A percentile compares a stretch with the other conserved stretches of the same genome.
phyloP scores from a whole-genome alignment of 92 coral and sea anemone species.

The Phenganax marumi region DNA sequence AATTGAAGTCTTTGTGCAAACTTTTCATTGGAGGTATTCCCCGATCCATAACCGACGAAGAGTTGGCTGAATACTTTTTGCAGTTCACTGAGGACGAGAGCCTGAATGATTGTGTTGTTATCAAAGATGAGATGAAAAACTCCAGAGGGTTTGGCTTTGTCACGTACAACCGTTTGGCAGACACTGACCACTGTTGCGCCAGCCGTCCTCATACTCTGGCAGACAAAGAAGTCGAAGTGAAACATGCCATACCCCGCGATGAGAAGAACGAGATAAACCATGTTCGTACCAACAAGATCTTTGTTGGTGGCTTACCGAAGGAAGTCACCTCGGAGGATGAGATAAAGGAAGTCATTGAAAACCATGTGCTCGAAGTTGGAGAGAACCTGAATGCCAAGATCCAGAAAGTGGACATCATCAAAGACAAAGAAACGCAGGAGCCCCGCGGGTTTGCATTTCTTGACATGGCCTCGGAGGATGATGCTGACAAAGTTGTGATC shows the following conservation, averaged over 20 bases:
- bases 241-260: conserved; percentile 92
- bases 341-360: conserved; percentile 58
- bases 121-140: conserved; percentile 49
- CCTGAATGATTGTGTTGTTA: conserved; percentile 68
- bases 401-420: conserved; percentile 59
- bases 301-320: conserved; percentile 78
- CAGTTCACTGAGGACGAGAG: conserved; percentile 64
- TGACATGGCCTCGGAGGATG: conserved; percentile 69
- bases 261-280: conserved; percentile 69
- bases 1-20: conserved; percentile 68
- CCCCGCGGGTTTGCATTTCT: conserved; percentile 61
- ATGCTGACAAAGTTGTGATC: conserved; percentile 84
- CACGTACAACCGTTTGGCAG: conserved; percentile 57
- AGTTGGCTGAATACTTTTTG: conserved; percentile 10
- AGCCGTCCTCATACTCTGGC: conserved; percentile 74
- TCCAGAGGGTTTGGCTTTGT: conserved; percentile 97
- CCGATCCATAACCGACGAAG: conserved; percentile 48
- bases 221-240: conserved; percentile 84
- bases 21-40: conserved; percentile 87
- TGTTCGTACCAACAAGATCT: conserved; percentile 77
- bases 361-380: conserved; percentile 48
- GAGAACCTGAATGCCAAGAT: conserved; percentile 41
- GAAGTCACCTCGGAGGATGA: conserved; percentile 66
- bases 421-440: neutral
- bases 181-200: conserved; percentile 56